Percentiles rank a stretch among this genome's conserved stretches.
These are phyloP conservation scores for Drosophila yakuba DNA, from an alignment of 1,140 invertebrate genomes.

Conservation along the genomic window DNA sequence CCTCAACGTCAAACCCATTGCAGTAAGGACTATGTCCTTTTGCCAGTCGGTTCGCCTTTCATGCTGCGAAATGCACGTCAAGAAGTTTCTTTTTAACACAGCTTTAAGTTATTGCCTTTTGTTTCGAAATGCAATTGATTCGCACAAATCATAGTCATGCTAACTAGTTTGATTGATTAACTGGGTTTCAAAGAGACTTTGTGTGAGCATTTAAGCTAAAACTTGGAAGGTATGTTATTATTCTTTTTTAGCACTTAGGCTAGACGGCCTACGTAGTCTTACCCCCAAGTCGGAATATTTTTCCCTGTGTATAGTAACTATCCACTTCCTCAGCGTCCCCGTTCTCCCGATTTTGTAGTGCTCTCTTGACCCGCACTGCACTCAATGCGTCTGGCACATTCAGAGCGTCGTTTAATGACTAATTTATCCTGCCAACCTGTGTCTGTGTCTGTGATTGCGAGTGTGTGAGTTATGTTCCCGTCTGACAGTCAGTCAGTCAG, in stretches of 20 bases:
- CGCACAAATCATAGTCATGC: too few relatives aligned
- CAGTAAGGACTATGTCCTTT: slow-evolving; percentile 38
- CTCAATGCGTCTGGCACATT: slow-evolving; percentile 36
- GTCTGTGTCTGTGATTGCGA: not conserved
- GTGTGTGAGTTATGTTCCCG: not conserved
- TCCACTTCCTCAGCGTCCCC: slow-evolving; percentile 24
- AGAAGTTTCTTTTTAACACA: not conserved
- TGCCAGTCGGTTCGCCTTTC: slow-evolving; percentile 10
- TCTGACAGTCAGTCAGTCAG: slow-evolving; percentile 29
- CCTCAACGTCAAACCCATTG: slow-evolving; percentile 79
- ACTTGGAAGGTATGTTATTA: too few relatives aligned
- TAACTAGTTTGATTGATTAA: too few relatives aligned
- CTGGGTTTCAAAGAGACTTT: not conserved
- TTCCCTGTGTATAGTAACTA: slow-evolving; percentile 11
- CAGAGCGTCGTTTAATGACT: slow-evolving; percentile 70
- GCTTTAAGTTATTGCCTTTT: not conserved
- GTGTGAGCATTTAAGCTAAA: too few relatives aligned
- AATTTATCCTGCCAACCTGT: slow-evolving; percentile 56
- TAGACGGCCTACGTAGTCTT: too few relatives aligned
- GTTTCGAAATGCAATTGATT: not conserved
- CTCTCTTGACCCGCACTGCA: slow-evolving; percentile 26
- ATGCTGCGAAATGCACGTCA: slow-evolving; percentile 6
- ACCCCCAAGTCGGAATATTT: not conserved
- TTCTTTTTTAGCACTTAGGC: too few relatives aligned
- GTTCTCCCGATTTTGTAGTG: slow-evolving; percentile 55